Evolutionary conservation across 2,797 vertebrate species (phyloP).

Genomic region (Lacerta viridis): DNA sequence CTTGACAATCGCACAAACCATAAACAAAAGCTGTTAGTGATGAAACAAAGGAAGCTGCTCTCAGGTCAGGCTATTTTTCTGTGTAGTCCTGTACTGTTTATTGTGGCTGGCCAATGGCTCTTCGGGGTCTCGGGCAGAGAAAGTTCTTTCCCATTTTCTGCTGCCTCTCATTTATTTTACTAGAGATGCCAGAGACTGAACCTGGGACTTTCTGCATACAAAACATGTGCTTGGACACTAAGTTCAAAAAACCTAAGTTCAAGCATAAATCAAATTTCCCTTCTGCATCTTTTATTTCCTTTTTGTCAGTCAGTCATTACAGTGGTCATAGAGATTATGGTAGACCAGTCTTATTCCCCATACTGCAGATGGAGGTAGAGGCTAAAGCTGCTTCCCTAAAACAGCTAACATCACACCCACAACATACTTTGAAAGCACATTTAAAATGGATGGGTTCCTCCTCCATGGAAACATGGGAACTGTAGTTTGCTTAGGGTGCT

Average conservation of each 20-base stretch:
- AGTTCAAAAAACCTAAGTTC: too few species aligned
- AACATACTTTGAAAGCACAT: too few species aligned
- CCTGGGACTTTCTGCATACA: neutral
- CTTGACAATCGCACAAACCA: conserved; percentile 53
- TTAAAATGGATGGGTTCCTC: too few species aligned
- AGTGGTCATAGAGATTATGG: conserved; percentile 7
- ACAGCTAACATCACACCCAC: too few species aligned
- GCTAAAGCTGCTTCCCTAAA: neutral
- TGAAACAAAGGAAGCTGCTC: neutral
- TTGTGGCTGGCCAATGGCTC: neutral
- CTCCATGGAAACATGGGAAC: too few species aligned
- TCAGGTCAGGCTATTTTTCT: neutral
- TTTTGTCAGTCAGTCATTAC: conserved; percentile 44
- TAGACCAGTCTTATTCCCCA: neutral
- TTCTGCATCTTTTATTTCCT: conserved; percentile 25
- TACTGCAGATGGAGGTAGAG: neutral
- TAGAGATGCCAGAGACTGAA: neutral
- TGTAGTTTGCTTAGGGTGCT: too few species aligned
- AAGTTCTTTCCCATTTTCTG: neutral
- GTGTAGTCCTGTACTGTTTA: too few species aligned
- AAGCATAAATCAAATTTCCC: neutral
- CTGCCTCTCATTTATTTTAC: neutral
- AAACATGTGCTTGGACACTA: neutral
- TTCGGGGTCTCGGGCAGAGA: neutral
- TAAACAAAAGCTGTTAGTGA: conserved; percentile 36